Conservation (phyloP, 2,797 vertebrate species). For the Holocentrus rufus region DNA sequence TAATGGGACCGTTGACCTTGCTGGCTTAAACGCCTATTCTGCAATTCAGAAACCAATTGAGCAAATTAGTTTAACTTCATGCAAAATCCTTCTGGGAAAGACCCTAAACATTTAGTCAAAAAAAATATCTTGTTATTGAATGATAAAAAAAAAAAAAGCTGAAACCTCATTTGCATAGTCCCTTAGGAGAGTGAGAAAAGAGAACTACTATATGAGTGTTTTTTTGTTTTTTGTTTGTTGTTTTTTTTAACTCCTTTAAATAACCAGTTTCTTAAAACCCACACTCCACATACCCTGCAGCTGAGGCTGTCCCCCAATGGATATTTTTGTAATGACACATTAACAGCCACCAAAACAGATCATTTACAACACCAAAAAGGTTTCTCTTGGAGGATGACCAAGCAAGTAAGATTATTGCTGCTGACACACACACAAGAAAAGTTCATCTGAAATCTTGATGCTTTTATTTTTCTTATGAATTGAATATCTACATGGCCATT, state of each 20-base stretch:
- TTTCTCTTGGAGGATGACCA: constrained; percentile 5
- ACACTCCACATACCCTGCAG: constrained; percentile 61
- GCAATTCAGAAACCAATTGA: constrained; percentile 14
- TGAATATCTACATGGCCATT: no score
- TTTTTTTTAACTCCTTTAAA: constrained; percentile 59
- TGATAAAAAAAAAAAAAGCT: constrained; percentile 46
- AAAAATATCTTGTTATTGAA: constrained; percentile 57
- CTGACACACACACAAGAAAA: neutral
- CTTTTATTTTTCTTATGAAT: no score
- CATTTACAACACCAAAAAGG: constrained; percentile 4
- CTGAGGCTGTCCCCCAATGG: constrained; percentile 47
- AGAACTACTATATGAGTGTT: constrained; percentile 25
- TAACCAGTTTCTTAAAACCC: constrained; percentile 63
- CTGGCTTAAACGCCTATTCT: constrained; percentile 38
- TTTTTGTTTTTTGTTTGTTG: constrained; percentile 24
- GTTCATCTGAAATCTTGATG: neutral
- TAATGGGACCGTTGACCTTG: constrained; percentile 22
- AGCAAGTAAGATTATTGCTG: neutral
- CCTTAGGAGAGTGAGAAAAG: constrained; percentile 39
- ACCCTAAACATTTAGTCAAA: constrained; percentile 57
- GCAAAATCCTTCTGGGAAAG: constrained; percentile 58
- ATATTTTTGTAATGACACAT: constrained; percentile 52
- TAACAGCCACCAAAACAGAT: constrained; percentile 16
- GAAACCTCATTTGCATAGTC: constrained; percentile 68
- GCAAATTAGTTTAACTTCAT: constrained; percentile 47